phyloP scores from a whole-genome alignment of 2,113 vertebrate species.

The Eupsittula cactorum region DNA sequence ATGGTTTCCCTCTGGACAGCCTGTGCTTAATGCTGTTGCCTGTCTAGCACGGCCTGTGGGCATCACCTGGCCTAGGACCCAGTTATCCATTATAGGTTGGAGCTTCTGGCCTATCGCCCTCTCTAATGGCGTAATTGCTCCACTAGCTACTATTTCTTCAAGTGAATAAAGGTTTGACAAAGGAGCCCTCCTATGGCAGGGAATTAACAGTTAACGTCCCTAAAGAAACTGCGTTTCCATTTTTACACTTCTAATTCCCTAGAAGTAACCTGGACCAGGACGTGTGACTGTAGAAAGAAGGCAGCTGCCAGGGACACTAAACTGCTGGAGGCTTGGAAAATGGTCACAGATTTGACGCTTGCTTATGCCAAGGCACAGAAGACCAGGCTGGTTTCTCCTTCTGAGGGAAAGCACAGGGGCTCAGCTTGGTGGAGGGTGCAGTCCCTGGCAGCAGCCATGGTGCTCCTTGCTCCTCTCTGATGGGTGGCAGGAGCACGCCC shows the following conservation, averaged over 20 bases:
- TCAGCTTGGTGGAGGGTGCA: rapidly evolving
- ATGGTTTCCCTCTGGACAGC: background rate
- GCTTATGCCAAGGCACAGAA: background rate
- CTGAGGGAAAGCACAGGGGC: background rate
- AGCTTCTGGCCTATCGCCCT: background rate
- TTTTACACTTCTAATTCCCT: background rate
- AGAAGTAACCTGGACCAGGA: background rate
- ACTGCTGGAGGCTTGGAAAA: background rate
- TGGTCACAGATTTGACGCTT: background rate
- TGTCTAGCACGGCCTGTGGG: background rate
- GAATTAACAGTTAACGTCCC: background rate
- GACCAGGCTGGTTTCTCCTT: background rate
- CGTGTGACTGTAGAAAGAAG: background rate
- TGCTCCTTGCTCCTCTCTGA: background rate
- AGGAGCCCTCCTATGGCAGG: constrained; percentile 9
- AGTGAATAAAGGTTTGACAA: background rate
- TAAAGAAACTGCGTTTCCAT: background rate
- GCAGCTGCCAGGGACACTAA: background rate
- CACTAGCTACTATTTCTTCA: background rate
- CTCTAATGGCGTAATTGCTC: background rate
- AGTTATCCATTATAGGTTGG: background rate
- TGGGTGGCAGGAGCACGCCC: too few species aligned
- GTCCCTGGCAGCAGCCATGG: background rate
- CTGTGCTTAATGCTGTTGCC: background rate
- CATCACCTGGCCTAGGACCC: background rate